Conservation (phyloP, 2,113 vertebrate species). For the Excalfactoria chinensis region DNA sequence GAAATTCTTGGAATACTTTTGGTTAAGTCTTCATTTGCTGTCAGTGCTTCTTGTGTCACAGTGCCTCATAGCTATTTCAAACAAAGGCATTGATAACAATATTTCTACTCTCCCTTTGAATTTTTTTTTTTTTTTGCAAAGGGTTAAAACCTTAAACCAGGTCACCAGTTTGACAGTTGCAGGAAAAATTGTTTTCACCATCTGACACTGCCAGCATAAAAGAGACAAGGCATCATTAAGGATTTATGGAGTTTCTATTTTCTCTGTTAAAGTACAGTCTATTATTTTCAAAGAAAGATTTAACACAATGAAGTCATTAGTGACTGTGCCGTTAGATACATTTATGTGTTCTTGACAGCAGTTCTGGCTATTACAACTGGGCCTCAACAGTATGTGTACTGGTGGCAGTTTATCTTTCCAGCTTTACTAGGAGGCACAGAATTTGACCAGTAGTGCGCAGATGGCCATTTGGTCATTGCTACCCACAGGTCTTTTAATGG, state of each 20-base stretch:
- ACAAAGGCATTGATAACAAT: conserved; percentile 24
- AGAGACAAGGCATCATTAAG: background rate
- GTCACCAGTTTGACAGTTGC: conserved; percentile 19
- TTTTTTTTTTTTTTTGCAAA: background rate
- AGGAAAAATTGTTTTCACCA: conserved; percentile 23
- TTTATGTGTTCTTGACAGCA: background rate
- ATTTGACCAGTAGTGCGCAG: background rate
- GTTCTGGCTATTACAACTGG: background rate
- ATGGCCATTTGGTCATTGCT: background rate
- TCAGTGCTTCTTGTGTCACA: background rate
- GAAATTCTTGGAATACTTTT: background rate
- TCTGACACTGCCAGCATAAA: background rate
- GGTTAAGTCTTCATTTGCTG: background rate
- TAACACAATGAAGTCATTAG: conserved; percentile 13
- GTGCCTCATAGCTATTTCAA: background rate
- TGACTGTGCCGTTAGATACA: background rate
- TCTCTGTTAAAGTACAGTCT: background rate
- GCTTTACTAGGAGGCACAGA: background rate
- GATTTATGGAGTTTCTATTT: conserved; percentile 44
- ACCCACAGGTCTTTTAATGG: background rate
- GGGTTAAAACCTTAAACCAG: conserved; percentile 12
- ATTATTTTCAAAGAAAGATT: conserved; percentile 36
- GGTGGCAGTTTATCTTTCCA: background rate
- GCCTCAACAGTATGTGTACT: background rate
- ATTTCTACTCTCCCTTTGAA: conserved; percentile 25